These are phyloP conservation scores for Piliocolobus tephrosceles DNA, from an alignment of 2,113 vertebrate species.

Conservation along the genomic window DNA sequence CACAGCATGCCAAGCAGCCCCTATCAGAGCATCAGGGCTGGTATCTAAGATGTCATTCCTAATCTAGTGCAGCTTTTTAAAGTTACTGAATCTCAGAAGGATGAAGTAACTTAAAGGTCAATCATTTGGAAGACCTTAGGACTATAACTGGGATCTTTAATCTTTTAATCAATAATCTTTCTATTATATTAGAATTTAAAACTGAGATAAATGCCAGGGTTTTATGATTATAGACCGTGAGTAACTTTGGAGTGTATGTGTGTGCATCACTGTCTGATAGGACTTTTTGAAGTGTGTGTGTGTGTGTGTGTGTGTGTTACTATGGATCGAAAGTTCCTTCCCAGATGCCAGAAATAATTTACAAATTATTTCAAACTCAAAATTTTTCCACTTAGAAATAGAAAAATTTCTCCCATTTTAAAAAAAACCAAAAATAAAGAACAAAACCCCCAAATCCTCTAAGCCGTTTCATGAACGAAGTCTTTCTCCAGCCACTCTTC, in stretches of 20 bases:
- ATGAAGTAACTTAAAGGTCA: neutral
- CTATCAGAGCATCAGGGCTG: neutral
- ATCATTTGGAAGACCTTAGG: neutral
- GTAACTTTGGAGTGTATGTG: neutral
- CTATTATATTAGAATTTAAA: neutral
- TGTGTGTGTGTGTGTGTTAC: neutral
- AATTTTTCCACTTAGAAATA: neutral
- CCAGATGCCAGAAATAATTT: neutral
- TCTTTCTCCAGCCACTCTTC: neutral
- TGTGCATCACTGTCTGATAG: neutral
- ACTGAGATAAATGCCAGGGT: neutral
- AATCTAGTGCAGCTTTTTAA: neutral
- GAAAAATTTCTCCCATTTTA: neutral
- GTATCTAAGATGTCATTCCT: neutral
- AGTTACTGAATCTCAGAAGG: neutral
- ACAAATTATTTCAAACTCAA: constrained; percentile 7
- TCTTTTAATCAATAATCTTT: neutral
- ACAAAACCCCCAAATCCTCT: neutral
- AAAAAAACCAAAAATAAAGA: neutral
- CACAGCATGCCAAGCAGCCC: neutral
- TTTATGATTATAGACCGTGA: neutral
- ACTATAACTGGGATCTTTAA: neutral
- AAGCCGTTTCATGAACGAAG: neutral
- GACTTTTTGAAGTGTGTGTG: neutral
- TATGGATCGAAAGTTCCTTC: neutral